Base-by-base conservation (phyloP, 2,797 vertebrate genomes). In the Pangasius mekongensis region DNA sequence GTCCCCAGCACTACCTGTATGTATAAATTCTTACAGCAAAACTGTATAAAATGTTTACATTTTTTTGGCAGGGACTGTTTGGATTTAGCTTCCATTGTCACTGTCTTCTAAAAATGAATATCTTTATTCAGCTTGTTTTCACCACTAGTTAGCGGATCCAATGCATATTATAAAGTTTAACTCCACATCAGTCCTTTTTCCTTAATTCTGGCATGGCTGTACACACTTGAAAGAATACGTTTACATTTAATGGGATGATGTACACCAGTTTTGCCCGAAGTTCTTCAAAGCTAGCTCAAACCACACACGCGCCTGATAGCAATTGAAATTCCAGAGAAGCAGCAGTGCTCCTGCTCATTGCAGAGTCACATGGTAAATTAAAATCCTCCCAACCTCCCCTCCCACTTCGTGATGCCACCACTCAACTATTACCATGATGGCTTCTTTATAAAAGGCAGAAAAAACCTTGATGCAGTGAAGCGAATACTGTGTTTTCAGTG, bases 401-500 rank as follows among this genome's bases (percentile, higher is more conserved):
- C 27, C 39, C 27, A 64, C 64, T 43, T 54, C 60, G 64, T 89
- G 87, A 89, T 89, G 91, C 86, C 89, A 89, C 85, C 64, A 83
- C 90, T 90, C 86, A 90, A 88, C 66, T 83, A 91, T 86, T 89
- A 89, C 86, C 88, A 84, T 85, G 90, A 88, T 91, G 85, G 84
- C 82, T 87, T 89, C 71, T 89, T 88, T 85, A 91, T 89, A 89
- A 92, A 90, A 90, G 86, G 80, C 24, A 88, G 85, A 90, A 89
- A 92, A 84, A 69, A 33, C 91, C 93, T 94, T 93, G 91, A 94
- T 60, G 90, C 94, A 93, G 91, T 93, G 90, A 93, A 94, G 94
- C 94, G 92, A 93, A 92, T 91, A 92, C 92, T 93, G 91, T 94
- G 94, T 94, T 95, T 94, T 94, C 83, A 91, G 90, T 86, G 94